Evolutionary conservation across 2,113 vertebrate genomes (phyloP).

Genomic region (Cichladusa arquata): DNA sequence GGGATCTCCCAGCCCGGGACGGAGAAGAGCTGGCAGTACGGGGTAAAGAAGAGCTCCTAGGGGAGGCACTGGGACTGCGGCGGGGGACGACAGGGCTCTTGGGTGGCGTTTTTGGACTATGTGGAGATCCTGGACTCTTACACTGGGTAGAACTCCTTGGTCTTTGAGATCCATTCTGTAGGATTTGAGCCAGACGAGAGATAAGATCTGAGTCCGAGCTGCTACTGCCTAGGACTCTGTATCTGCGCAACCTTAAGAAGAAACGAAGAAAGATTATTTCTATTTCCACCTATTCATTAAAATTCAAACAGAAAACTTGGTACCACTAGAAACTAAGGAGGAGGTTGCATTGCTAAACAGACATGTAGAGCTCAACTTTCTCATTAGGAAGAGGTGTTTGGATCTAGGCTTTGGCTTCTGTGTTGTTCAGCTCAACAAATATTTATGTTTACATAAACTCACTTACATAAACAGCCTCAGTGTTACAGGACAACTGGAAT

Average conservation of each 20-base stretch:
- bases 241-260: conserved; percentile 83
- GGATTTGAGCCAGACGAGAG: conserved; percentile 92
- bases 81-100: conserved; percentile 86
- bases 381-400: neutral
- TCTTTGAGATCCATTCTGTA: conserved; percentile 88
- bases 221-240: conserved; percentile 89
- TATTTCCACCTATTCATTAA: neutral
- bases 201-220: conserved; percentile 94
- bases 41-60: conserved; percentile 91
- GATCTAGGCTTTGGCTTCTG: neutral
- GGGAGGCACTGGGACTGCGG: conserved; percentile 93
- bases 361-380: neutral
- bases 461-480: neutral
- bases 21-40: conserved; percentile 95
- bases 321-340: neutral
- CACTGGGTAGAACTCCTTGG: conserved; percentile 76
- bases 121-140: conserved; percentile 82
- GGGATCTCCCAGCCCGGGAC: conserved; percentile 86
- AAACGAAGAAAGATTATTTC: conserved; percentile 66
- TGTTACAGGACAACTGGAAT: neutral
- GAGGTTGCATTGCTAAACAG: neutral
- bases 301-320: neutral
- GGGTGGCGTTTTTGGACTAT: conserved; percentile 84
- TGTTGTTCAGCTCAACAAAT: neutral
- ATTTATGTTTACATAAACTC: neutral